phyloP scores from a whole-genome alignment of 2,888 invertebrate genomes.

The Cetonia aurata region DNA sequence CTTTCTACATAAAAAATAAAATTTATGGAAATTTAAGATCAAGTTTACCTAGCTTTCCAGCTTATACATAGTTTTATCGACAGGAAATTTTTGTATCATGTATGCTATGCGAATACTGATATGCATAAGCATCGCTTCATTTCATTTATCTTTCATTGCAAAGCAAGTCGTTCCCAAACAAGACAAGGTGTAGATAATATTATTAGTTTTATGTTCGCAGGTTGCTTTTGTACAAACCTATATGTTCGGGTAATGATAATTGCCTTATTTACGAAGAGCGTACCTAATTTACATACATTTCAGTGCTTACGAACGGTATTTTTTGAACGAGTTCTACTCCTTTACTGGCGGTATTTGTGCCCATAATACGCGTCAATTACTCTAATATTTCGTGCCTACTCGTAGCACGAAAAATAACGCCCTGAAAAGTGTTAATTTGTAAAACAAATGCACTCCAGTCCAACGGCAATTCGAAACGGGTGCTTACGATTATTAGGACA shows the following conservation, averaged over 20 bases:
- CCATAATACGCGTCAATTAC: conserved; percentile 34
- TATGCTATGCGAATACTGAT: too few relatives aligned
- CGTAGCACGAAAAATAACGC: conserved; percentile 28
- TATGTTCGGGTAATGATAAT: neutral
- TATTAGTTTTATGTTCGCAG: neutral
- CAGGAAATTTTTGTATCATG: too few relatives aligned
- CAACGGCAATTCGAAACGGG: conserved; percentile 19
- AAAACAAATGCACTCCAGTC: conserved; percentile 32
- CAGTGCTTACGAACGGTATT: conserved; percentile 25
- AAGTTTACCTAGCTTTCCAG: too few relatives aligned
- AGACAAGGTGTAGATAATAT: too few relatives aligned
- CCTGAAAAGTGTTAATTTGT: conserved; percentile 38
- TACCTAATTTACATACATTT: conserved; percentile 34
- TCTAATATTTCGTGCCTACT: conserved; percentile 19
- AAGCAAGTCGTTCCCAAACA: too few relatives aligned
- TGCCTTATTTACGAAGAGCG: conserved; percentile 16
- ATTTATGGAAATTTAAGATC: too few relatives aligned
- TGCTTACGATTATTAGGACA: conserved; percentile 35
- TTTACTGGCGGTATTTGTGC: conserved; percentile 15
- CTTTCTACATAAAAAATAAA: too few relatives aligned
- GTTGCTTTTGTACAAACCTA: neutral
- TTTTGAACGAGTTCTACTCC: conserved; percentile 36
- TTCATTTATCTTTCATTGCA: too few relatives aligned
- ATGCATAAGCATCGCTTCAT: too few relatives aligned
- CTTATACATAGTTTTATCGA: too few relatives aligned